A percentile compares a stretch with the other conserved stretches of the same genome.
These are phyloP conservation scores for Nemotelus pantherinus DNA, from an alignment of 2,888 invertebrate genomes.

Conservation along the genomic window DNA sequence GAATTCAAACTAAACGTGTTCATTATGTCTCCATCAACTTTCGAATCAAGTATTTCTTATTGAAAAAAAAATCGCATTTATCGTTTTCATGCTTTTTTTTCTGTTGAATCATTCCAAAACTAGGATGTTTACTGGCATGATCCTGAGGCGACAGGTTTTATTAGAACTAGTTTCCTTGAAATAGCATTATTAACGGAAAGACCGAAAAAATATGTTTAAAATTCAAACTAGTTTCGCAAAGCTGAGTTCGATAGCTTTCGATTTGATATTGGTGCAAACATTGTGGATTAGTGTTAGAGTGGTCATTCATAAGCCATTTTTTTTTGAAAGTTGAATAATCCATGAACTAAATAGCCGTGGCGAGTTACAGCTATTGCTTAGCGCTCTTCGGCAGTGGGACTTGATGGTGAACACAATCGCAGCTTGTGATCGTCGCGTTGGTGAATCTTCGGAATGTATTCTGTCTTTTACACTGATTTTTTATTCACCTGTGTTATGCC, in stretches of 20 bases:
- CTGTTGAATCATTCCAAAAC: too few relatives aligned
- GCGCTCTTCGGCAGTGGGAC: not conserved
- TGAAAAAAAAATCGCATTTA: too few relatives aligned
- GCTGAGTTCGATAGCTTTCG: not conserved
- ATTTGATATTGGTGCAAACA: not conserved
- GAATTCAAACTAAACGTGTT: too few relatives aligned
- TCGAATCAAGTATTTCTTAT: too few relatives aligned
- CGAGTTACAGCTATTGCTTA: not conserved
- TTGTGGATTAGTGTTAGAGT: not conserved
- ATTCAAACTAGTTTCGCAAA: not conserved
- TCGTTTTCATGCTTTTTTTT: too few relatives aligned
- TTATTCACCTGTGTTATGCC: constrained; percentile 8
- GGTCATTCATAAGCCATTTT: not conserved
- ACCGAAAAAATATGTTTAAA: too few relatives aligned
- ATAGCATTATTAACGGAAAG: too few relatives aligned
- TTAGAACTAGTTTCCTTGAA: too few relatives aligned
- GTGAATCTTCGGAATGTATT: constrained; percentile 27
- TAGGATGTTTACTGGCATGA: too few relatives aligned
- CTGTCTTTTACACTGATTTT: not conserved
- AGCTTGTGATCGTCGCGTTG: constrained; percentile 4
- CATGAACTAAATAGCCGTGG: constrained; percentile 20
- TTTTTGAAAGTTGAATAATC: constrained; percentile 26
- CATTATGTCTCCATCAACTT: too few relatives aligned
- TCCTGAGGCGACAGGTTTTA: too few relatives aligned
- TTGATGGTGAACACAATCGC: not conserved